phyloP scores from a whole-genome alignment of 2,797 vertebrate genomes.

The Sebastolobus alascanus region DNA sequence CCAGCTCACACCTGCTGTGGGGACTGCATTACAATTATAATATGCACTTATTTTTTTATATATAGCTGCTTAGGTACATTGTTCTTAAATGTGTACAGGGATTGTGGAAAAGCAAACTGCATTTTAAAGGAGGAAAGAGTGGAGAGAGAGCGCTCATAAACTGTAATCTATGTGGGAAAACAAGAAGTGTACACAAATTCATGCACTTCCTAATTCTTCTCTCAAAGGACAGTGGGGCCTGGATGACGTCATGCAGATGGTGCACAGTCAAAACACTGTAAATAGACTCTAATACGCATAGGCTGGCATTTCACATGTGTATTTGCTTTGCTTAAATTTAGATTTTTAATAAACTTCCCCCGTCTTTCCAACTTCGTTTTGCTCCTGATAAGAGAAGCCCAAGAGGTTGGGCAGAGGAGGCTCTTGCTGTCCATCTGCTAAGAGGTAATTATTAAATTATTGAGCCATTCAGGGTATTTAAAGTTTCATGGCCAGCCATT shows the following conservation, averaged over 20 bases:
- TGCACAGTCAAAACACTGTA: conserved; percentile 14
- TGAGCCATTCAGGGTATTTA: conserved; percentile 76
- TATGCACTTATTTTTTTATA: neutral
- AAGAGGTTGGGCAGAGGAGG: conserved; percentile 38
- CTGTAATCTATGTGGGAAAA: neutral
- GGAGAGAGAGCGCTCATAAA: neutral
- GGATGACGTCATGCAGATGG: conserved; percentile 24
- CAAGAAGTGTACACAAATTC: neutral
- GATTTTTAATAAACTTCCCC: conserved; percentile 23
- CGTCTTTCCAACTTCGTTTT: conserved; percentile 14
- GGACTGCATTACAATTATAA: neutral
- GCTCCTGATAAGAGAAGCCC: conserved; percentile 18
- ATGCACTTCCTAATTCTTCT: neutral
- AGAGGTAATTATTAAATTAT: conserved; percentile 84
- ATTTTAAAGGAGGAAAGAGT: neutral
- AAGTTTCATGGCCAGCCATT: conserved; percentile 82
- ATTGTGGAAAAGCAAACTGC: neutral
- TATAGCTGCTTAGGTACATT: neutral
- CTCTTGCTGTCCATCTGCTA: conserved; percentile 58
- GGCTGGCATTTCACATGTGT: neutral
- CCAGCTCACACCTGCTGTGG: conserved; percentile 1
- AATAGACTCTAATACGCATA: neutral
- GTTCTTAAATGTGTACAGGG: neutral
- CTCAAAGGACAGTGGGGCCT: conserved; percentile 1
- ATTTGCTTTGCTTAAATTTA: neutral